A percentile compares a stretch with the other conserved stretches of the same genome.
These are phyloP conservation scores for Conger conger DNA, from an alignment of 2,113 vertebrate species.

Conservation along the genomic window DNA sequence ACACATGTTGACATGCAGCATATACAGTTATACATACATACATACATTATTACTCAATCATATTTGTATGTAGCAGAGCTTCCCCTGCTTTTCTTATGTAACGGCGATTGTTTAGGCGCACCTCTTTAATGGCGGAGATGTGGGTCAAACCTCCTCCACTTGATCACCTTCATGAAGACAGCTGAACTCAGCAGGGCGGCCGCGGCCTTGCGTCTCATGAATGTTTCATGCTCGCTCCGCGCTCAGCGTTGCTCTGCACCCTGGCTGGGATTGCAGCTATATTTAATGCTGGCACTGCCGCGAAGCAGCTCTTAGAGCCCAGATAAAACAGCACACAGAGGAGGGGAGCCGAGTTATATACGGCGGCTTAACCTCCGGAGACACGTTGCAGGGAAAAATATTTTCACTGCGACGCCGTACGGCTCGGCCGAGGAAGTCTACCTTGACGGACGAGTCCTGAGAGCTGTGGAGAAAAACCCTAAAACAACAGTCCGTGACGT, in stretches of 20 bases:
- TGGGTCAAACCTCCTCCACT: background rate
- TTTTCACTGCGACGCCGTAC: no score
- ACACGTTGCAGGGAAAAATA: no score
- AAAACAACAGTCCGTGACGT: no score
- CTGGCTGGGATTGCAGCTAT: background rate
- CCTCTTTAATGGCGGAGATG: background rate
- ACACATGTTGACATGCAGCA: no score
- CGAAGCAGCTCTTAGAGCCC: background rate
- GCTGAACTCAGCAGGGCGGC: background rate
- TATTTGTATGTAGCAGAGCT: background rate
- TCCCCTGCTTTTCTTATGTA: background rate
- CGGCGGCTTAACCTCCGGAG: background rate
- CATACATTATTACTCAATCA: background rate
- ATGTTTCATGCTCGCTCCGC: background rate
- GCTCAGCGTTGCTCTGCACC: background rate
- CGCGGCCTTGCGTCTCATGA: background rate
- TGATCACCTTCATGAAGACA: no score
- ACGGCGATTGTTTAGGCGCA: background rate
- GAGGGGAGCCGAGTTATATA: background rate
- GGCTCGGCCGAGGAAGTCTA: no score
- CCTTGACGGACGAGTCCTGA: no score
- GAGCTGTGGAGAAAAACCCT: no score
- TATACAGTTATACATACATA: no score
- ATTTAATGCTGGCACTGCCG: background rate
- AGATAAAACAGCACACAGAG: background rate